These are phyloP conservation scores for Chrysomela aeneicollis DNA, from an alignment of 2,888 invertebrate genomes.

Conservation along the genomic window DNA sequence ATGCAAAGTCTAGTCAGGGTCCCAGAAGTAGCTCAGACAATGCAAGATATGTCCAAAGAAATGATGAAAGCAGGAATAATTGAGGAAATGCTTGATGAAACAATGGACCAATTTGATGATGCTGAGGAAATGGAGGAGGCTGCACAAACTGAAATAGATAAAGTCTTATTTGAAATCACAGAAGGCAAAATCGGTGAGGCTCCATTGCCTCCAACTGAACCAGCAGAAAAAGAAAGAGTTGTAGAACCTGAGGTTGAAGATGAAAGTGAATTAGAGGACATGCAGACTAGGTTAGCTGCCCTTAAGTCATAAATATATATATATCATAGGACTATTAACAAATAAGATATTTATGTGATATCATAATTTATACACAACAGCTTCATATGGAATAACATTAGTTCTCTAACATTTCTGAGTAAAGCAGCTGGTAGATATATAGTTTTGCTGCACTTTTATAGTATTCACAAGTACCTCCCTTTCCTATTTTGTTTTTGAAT, in stretches of 20 bases:
- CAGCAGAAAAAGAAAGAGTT: conserved; percentile 65
- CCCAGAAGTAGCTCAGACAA: conserved; percentile 93
- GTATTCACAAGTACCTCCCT: conserved; percentile 9
- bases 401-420: background rate
- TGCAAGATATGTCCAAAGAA: conserved; percentile 97
- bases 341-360: background rate
- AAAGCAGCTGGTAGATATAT: conserved; percentile 3
- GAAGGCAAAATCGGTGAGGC: conserved; percentile 93
- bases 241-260: conserved; percentile 66
- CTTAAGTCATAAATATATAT: conserved; percentile 75
- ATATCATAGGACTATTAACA: background rate
- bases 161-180: conserved; percentile 83
- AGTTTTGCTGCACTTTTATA: background rate
- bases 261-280: conserved; percentile 85
- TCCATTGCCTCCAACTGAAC: conserved; percentile 72
- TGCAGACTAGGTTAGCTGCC: conserved; percentile 89
- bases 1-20: conserved; percentile 93
- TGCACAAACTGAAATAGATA: conserved; percentile 83
- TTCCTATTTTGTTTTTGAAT: background rate
- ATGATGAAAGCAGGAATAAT: conserved; percentile 99
- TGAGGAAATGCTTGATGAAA: conserved; percentile 99
- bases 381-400: background rate
- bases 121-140: conserved; percentile 96
- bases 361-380: background rate
- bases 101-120: conserved; percentile 92